Evolutionary conservation across 2,797 vertebrate genomes (phyloP), one percentile per base, ranked within the genome.

Genomic region (Rhyacichthys aspro): DNA sequence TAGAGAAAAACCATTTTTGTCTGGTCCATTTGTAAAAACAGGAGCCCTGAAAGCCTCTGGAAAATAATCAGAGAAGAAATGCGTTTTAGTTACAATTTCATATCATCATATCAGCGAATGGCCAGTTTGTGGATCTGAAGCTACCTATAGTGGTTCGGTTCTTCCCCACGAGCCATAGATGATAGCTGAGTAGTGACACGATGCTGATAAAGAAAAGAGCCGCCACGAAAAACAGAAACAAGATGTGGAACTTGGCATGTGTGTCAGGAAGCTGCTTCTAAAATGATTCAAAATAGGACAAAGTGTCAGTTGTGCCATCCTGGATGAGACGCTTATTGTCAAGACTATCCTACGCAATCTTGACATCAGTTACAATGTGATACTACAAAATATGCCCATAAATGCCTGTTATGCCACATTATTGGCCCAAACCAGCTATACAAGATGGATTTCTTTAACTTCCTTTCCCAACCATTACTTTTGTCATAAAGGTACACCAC

Each of bases 131-230:
- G 16, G 7, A 23, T 7, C 12, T 9, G n/a, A 18, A 46, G 14
- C 41, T 89, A 97, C 97, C 97, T 93, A 98, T 96, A n/a, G 97
- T 99, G 60, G 97, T 97, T 75, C 95, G 92, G 85, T 98, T 99
- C 92, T 95, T 98, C 38, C 92, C 94, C 66, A 98, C 94, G 0
- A 99, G 94, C 96, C 96, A 99, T 55, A 96, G 92, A 74, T 99
- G 97, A 83, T 98, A 99, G 85, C 92, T 93, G 79, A 98, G 95
- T 19, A 99, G 93, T 5, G 95, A 98, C 76, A 96, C 69, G 58
- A 98, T 91, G 78, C 97, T 98, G 92, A 99, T 93, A 72, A 95
- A 97, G 90, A 98, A 98, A 91, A 99, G 93, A 45, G 95, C 92
- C 36, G 97, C 95, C 91, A 99, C 96, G 60, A 98, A 96, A 87